Evolutionary conservation across 1,140 invertebrate species (phyloP).

Genomic region (Nixonia krombeini): DNA sequence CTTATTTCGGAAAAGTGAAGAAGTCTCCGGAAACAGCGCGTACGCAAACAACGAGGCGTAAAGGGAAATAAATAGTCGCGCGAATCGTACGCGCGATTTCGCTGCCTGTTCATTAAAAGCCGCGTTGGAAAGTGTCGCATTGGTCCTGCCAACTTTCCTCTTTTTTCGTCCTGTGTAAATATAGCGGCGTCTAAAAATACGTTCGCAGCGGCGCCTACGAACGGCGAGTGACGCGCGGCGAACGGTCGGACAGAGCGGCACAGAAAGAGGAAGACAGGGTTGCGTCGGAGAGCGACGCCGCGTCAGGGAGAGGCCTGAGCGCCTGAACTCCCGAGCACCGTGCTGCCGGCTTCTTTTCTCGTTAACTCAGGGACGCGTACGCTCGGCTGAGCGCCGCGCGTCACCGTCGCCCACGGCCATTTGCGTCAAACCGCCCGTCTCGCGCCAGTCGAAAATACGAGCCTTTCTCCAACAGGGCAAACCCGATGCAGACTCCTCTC

Average conservation of each 20-base stretch:
- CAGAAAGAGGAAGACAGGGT: constrained; percentile 19
- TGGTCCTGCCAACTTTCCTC: constrained; percentile 36
- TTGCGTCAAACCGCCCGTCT: constrained; percentile 39
- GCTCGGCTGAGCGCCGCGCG: constrained; percentile 26
- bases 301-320: constrained; percentile 22
- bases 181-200: constrained; percentile 58
- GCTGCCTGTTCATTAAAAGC: constrained; percentile 18
- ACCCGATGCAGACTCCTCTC: no score
- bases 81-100: no score
- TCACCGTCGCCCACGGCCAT: constrained; percentile 38
- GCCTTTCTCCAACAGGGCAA: no score
- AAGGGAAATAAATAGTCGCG: no score
- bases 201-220: constrained; percentile 42
- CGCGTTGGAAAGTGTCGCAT: constrained; percentile 35
- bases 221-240: constrained; percentile 45
- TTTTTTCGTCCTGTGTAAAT: constrained; percentile 55
- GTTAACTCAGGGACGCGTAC: constrained; percentile 35
- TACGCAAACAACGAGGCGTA: no score
- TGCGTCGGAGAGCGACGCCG: constrained; percentile 37
- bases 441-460: constrained; percentile 21
- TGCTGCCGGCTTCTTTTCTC: constrained; percentile 12
- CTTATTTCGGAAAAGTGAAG: no score
- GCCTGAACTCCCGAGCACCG: no score
- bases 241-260: constrained; percentile 24
- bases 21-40: no score